Percentiles rank a stretch among this genome's conserved stretches.
These are phyloP conservation scores for Ardeotis arabs DNA, from an alignment of 2,113 vertebrate species.

Conservation along the genomic window DNA sequence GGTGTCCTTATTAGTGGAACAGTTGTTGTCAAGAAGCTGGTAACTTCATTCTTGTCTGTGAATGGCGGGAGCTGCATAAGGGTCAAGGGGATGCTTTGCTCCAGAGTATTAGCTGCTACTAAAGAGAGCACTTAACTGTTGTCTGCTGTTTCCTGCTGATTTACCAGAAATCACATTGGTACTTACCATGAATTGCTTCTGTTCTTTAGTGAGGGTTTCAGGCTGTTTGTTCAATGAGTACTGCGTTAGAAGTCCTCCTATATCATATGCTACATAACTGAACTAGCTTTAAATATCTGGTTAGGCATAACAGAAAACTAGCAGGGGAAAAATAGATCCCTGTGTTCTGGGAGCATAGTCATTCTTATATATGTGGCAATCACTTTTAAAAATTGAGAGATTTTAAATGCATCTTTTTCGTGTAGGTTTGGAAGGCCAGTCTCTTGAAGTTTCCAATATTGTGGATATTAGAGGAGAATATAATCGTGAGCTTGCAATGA, in stretches of 20 bases:
- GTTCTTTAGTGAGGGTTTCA: background rate
- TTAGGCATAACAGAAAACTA: background rate
- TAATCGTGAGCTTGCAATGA: conserved; percentile 92
- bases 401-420: conserved; percentile 10
- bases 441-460: conserved; percentile 87
- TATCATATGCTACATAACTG: background rate
- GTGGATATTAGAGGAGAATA: conserved; percentile 90
- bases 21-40: background rate
- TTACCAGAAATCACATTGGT: background rate
- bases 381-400: background rate
- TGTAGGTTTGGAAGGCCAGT: conserved; percentile 86
- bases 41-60: background rate
- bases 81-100: background rate
- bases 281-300: background rate
- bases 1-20: background rate
- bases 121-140: background rate
- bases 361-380: background rate
- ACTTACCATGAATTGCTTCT: background rate
- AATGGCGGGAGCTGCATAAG: background rate
- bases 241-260: background rate
- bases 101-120: background rate
- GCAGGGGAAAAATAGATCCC: background rate
- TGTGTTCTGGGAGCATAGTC: background rate
- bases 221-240: background rate
- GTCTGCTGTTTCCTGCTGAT: background rate